Evolutionary conservation across 2,113 vertebrate species (phyloP).

Genomic region (Balaeniceps rex): DNA sequence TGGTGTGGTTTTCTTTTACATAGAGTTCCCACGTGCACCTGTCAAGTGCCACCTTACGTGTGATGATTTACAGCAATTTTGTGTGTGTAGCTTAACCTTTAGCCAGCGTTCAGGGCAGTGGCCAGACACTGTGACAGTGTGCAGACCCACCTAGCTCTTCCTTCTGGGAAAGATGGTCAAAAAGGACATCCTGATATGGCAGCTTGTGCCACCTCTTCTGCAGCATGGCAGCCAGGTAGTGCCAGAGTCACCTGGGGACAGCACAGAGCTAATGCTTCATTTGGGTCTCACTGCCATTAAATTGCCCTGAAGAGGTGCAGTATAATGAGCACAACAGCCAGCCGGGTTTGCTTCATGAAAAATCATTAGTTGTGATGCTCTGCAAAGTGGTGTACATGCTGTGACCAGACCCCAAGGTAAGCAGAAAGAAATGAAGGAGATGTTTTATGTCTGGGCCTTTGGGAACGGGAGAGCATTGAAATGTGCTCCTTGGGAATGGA

Average conservation of each 20-base stretch:
- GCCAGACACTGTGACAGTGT: accelerated
- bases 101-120: neutral
- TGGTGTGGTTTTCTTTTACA: neutral
- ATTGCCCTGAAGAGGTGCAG: neutral
- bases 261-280: neutral
- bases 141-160: neutral
- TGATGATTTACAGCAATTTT: neutral
- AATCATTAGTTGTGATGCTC: neutral
- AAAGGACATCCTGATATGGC: neutral
- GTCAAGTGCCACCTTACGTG: accelerated
- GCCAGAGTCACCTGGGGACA: neutral
- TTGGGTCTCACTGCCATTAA: neutral
- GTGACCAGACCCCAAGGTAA: neutral
- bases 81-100: neutral
- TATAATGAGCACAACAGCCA: neutral
- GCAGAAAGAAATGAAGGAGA: neutral
- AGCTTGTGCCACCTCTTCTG: neutral
- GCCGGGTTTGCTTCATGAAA: neutral
- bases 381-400: neutral
- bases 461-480: neutral
- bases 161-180: neutral
- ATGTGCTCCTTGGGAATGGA: neutral
- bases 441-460: neutral
- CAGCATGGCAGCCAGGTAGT: neutral
- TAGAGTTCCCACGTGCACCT: neutral